These are phyloP conservation scores for Barbus barbus DNA, from an alignment of 2,113 vertebrate genomes.

Conservation along the genomic window DNA sequence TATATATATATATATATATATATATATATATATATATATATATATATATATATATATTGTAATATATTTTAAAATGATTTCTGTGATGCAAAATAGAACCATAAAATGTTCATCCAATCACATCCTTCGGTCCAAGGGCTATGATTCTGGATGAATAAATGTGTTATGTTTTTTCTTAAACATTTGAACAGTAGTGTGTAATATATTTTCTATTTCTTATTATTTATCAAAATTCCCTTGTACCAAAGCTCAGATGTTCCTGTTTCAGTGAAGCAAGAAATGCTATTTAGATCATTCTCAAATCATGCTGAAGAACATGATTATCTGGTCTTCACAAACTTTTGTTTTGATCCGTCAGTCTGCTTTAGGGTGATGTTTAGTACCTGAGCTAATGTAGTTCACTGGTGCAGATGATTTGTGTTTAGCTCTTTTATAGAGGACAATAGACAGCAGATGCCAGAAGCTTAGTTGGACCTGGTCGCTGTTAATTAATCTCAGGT, in stretches of 20 bases:
- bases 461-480: conserved; percentile 25
- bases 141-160: background rate
- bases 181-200: background rate
- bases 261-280: background rate
- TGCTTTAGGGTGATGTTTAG: background rate
- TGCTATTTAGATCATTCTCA: background rate
- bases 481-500: conserved; percentile 49
- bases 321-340: background rate
- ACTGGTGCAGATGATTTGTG: conserved; percentile 19
- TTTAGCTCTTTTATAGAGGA: conserved; percentile 30
- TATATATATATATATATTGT: too few relatives aligned
- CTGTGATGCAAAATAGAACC: too few relatives aligned
- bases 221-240: background rate
- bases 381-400: background rate
- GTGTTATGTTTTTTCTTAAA: background rate
- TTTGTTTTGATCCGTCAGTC: background rate
- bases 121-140: too few relatives aligned
- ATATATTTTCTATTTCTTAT: background rate
- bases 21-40: too few relatives aligned
- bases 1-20: too few relatives aligned
- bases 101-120: too few relatives aligned
- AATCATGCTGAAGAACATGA: background rate
- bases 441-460: conserved; percentile 29
- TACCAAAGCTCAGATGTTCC: background rate
- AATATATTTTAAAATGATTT: too few relatives aligned